Base-by-base conservation (phyloP, 2,797 vertebrate species). In the Urocyon cinereoargenteus region DNA sequence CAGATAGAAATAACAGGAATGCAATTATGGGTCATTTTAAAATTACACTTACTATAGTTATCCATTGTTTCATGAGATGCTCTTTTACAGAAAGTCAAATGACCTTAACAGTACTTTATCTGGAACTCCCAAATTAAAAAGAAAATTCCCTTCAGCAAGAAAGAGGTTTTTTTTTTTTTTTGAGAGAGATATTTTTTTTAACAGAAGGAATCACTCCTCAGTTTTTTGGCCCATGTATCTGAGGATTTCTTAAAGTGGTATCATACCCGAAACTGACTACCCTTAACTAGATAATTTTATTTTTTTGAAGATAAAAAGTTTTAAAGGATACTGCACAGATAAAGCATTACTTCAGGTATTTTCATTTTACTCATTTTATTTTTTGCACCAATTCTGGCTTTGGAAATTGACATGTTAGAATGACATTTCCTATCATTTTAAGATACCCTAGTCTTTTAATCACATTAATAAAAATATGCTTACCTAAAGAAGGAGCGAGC, bases 401-500 rank as follows among this genome's bases (percentile, higher is more conserved):
- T 94, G 87, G 89, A 96, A 96, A 96, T 53, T 86, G 75, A 85
- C 40, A 89, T 64, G 24, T 51, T 82, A 86, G 45, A 86, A 36
- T 97, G 36, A 91, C 22, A 77, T 88, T 90, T 40, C 64, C 64
- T 57, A 92, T 59, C 22, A 21, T 93, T 77, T 92, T 90, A 90
- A 97, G 49, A 93, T 68, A 84, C 36, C 26, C 11, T 81, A n/a
- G 70, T 73, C 28, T 97, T 64, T 87, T 59, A 97, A 97, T 94
- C 9, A 89, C 16, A 81, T 21, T 4, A 95, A 97, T 86, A 68
- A 92, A 86, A 97, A 98, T 53, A 64, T 73, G 26, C 99, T 99
- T 98, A 99, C 99, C 99, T 89, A 99, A 95, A 90, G 99, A 96
- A 0, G 99, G 99, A 96, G 99, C 99, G 72, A 99, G 96, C 99